Evolutionary conservation across 2,113 vertebrate species (phyloP).

Genomic region (Poecilia latipinna): DNA sequence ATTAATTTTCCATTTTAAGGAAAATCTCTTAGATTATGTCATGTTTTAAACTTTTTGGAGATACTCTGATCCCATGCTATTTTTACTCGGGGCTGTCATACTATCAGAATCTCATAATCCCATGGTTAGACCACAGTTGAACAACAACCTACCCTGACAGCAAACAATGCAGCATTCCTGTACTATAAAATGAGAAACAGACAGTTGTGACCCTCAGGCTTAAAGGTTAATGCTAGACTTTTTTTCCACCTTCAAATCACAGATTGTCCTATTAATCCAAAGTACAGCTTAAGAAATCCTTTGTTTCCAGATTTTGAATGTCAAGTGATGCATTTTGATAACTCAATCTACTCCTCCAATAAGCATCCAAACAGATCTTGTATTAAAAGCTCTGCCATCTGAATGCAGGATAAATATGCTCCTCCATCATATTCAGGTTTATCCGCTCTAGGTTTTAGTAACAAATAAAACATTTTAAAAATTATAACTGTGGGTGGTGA

Average conservation of each 20-base stretch:
- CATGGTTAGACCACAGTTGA: too few species aligned
- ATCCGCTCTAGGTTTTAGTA: slow-evolving; percentile 8
- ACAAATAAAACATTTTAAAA: slow-evolving; percentile 1
- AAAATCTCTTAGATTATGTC: too few species aligned
- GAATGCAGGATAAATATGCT: background rate
- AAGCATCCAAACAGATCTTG: background rate
- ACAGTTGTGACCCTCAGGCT: background rate
- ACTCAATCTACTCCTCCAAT: background rate
- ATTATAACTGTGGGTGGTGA: background rate
- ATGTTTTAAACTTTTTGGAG: too few species aligned
- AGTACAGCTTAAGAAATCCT: background rate
- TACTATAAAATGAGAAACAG: background rate
- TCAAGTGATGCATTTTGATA: too few species aligned
- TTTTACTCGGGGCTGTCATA: too few species aligned
- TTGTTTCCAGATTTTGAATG: background rate
- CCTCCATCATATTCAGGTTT: slow-evolving; percentile 5
- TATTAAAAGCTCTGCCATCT: background rate
- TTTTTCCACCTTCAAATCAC: too few species aligned
- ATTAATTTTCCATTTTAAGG: too few species aligned
- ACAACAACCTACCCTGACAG: background rate
- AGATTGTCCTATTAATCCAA: background rate
- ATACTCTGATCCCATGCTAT: too few species aligned
- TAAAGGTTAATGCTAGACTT: background rate
- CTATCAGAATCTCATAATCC: too few species aligned
- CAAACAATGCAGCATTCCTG: background rate